Evolutionary conservation across 1,140 invertebrate genomes (phyloP).

Genomic region (Pygmarrhopalites habei): DNA sequence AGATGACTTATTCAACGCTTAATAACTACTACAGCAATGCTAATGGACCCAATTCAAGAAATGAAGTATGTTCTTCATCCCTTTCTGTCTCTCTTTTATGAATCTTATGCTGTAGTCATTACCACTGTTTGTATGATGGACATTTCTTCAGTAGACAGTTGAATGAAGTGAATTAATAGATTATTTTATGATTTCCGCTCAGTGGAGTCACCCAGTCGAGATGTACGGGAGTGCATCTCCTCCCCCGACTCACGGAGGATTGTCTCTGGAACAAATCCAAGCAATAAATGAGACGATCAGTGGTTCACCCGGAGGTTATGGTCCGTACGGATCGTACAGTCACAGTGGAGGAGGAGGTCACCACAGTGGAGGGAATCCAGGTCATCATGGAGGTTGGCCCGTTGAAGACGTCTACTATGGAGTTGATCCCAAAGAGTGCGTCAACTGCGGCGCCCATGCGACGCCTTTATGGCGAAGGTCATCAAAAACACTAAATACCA

Average conservation of each 20-base stretch:
- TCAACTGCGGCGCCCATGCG: conserved; percentile 80
- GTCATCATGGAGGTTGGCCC: conserved; percentile 2
- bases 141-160: neutral
- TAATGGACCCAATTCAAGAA: conserved; percentile 2
- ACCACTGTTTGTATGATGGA: neutral
- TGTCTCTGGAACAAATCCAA: neutral
- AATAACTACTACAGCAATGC: conserved; percentile 1
- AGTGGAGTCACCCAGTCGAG: conserved; percentile 2
- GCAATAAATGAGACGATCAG: conserved; percentile 3
- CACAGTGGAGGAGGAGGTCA: neutral
- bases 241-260: neutral
- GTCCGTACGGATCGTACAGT: conserved; percentile 14
- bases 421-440: conserved; percentile 61
- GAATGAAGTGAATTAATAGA: too few species aligned
- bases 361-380: neutral
- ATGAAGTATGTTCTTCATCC: neutral
- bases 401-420: conserved; percentile 21
- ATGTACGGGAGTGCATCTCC: conserved; percentile 1
- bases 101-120: neutral
- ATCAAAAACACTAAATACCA: conserved; percentile 7
- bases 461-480: conserved; percentile 18
- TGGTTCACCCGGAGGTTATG: neutral
- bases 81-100: too few species aligned
- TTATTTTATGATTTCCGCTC: too few species aligned
- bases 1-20: conserved; percentile 8